Percentiles rank a stretch among this genome's conserved stretches.
Evolutionary conservation across 2,888 invertebrate species (phyloP).

Genomic region (Agonopterix arenella): DNA sequence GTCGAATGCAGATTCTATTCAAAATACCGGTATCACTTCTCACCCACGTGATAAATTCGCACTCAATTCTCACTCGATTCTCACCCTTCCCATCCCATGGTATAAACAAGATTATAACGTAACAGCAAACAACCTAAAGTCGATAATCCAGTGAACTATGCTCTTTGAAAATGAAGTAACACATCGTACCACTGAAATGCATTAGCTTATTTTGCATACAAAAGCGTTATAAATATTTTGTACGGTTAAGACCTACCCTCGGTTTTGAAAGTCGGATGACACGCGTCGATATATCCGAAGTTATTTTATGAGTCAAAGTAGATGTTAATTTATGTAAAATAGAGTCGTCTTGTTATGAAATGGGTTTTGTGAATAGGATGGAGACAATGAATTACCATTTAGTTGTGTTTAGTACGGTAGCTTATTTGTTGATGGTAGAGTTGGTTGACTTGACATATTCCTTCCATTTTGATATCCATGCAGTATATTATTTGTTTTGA

Average conservation of each 20-base stretch:
- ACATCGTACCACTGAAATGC: constrained; percentile 48
- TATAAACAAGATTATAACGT: constrained; percentile 1
- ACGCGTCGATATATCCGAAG: constrained; percentile 56
- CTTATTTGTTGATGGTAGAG: too few relatives aligned
- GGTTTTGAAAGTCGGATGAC: constrained; percentile 68
- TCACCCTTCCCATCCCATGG: constrained; percentile 13
- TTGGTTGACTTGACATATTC: too few relatives aligned
- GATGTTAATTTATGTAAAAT: constrained; percentile 67
- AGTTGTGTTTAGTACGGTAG: constrained; percentile 1
- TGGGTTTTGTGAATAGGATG: constrained; percentile 22
- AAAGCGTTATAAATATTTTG: constrained; percentile 72
- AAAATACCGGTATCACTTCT: constrained; percentile 23
- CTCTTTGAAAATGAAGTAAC: constrained; percentile 37
- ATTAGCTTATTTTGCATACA: constrained; percentile 71
- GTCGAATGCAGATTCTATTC: constrained; percentile 57
- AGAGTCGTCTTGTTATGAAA: constrained; percentile 49
- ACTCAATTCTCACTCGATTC: neutral
- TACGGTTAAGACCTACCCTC: constrained; percentile 50
- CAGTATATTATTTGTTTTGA: too few relatives aligned
- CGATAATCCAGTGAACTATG: neutral
- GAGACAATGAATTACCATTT: constrained; percentile 29
- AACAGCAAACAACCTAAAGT: neutral
- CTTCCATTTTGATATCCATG: too few relatives aligned
- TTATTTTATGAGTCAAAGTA: constrained; percentile 48
- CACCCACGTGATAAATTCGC: neutral